Evolutionary conservation across 1,140 invertebrate genomes (phyloP).

Genomic region (Ips typographus): DNA sequence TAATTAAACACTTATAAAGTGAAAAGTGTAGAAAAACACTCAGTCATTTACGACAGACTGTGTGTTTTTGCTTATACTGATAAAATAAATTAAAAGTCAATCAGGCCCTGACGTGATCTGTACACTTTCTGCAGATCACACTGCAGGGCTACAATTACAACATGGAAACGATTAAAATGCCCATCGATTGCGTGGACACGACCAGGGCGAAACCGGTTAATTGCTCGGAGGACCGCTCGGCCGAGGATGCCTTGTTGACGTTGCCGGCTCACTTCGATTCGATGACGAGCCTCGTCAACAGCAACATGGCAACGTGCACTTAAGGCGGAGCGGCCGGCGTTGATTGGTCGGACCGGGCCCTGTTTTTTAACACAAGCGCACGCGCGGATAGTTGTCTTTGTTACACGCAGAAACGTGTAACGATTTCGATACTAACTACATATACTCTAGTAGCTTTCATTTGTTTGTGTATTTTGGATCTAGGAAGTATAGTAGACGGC

Average conservation of each 20-base stretch:
- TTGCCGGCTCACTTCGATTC: slow-evolving; percentile 73
- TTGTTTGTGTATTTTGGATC: background rate
- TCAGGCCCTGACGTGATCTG: background rate
- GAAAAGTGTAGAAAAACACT: no score
- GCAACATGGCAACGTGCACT: slow-evolving; percentile 39
- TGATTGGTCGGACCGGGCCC: no score
- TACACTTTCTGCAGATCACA: slow-evolving; percentile 55
- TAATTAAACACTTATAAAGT: no score
- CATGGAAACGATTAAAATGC: slow-evolving; percentile 76
- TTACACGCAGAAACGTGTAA: background rate
- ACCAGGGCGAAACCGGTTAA: slow-evolving; percentile 71
- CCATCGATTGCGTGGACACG: slow-evolving; percentile 85
- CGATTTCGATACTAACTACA: background rate
- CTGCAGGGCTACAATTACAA: slow-evolving; percentile 82
- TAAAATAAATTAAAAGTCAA: slow-evolving; percentile 6
- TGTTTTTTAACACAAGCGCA: no score
- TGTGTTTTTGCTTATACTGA: background rate
- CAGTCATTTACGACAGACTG: no score
- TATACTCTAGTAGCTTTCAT: background rate
- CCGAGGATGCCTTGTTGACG: slow-evolving; percentile 67
- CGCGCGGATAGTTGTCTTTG: background rate
- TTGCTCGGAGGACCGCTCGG: slow-evolving; percentile 62
- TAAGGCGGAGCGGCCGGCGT: slow-evolving; percentile 15
- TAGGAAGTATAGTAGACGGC: background rate
- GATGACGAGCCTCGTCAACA: slow-evolving; percentile 35